These are phyloP conservation scores for Oenanthe oenanthe DNA, from an alignment of 2,113 vertebrate species.

Conservation along the genomic window DNA sequence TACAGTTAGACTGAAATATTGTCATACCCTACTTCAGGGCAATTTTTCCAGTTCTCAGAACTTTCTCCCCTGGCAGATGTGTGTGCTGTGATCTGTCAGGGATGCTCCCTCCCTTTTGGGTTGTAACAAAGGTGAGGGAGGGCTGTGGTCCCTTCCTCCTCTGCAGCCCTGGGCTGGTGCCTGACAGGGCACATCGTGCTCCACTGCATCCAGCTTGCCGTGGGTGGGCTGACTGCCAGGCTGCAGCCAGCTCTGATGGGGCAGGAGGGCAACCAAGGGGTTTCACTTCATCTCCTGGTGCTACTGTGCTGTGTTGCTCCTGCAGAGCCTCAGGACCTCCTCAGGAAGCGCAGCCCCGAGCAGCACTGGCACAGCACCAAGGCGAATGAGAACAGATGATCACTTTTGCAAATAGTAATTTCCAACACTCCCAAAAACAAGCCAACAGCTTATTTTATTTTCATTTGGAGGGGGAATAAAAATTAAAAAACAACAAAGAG, in stretches of 20 bases:
- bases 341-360: accelerated
- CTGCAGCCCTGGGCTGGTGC: background rate
- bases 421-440: background rate
- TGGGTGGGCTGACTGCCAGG: background rate
- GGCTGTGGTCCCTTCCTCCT: background rate
- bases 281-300: background rate
- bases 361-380: background rate
- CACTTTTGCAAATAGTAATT: background rate
- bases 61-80: background rate
- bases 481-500: background rate
- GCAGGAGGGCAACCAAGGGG: background rate
- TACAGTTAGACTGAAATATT: background rate
- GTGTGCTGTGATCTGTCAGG: background rate
- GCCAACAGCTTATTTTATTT: background rate
- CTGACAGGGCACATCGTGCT: background rate
- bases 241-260: background rate
- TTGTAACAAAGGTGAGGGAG: background rate
- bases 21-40: background rate
- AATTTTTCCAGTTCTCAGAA: background rate
- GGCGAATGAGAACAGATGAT: background rate
- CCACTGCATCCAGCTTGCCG: accelerated
- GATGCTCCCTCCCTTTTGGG: background rate
- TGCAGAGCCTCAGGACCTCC: background rate
- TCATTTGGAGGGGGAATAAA: background rate
- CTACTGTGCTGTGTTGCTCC: accelerated